Evolutionary conservation across 2,113 vertebrate genomes (phyloP).

Genomic region (Empidonax traillii): DNA sequence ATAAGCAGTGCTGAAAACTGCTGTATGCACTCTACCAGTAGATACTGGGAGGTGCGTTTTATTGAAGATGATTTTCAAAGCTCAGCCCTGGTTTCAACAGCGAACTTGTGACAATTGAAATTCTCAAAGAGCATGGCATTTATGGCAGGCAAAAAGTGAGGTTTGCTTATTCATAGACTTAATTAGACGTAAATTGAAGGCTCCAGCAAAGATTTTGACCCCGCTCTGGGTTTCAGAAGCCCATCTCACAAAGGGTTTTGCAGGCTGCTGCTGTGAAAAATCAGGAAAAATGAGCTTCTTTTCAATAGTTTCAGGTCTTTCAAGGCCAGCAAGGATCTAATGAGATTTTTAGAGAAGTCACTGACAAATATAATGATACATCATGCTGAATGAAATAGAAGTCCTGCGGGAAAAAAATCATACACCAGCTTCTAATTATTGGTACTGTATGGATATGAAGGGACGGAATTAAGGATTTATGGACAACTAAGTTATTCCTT

Average conservation of each 20-base stretch:
- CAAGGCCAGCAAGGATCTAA: slow-evolving; percentile 88
- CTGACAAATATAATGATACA: slow-evolving; percentile 86
- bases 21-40: not conserved
- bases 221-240: slow-evolving; percentile 84
- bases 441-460: not conserved
- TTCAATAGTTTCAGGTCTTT: slow-evolving; percentile 83
- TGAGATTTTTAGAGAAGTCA: slow-evolving; percentile 86
- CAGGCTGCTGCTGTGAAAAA: slow-evolving; percentile 86
- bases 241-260: slow-evolving; percentile 84
- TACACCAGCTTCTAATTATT: not conserved
- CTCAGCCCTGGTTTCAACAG: not conserved
- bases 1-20: not conserved
- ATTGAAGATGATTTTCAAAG: not conserved
- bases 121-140: not conserved
- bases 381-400: not conserved
- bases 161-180: not conserved
- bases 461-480: not conserved
- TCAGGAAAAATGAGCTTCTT: slow-evolving; percentile 80
- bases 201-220: slow-evolving; percentile 79
- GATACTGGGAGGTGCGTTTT: not conserved
- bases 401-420: not conserved
- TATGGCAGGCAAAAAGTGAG: not conserved
- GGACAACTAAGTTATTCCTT: not conserved
- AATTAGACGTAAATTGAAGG: slow-evolving; percentile 44
- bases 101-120: not conserved